Evolutionary conservation across 2,888 invertebrate species (phyloP), one percentile per base, ranked within the genome.

Genomic region (Pandemis cinnamomeana): DNA sequence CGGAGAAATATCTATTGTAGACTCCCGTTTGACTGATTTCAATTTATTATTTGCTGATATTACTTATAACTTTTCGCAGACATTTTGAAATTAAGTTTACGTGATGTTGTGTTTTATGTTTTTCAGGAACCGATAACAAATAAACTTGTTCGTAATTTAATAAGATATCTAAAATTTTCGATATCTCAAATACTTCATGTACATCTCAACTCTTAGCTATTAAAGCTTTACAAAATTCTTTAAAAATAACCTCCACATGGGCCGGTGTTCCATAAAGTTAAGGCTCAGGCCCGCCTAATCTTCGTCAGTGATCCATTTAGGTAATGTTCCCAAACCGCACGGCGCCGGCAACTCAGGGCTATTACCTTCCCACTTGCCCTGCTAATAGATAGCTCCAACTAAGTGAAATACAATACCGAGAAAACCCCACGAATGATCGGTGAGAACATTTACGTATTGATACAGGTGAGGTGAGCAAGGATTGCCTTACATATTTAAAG

Each of bases 291-390:
- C 67, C 55, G 55, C 51, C 76, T 85, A 84, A 87, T 84, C 83
- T 82, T 78, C 77, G 77, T 80, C 79, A 78, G 82, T 81, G 83
- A 86, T 87, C 84, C 85, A 89, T 90, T 90, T 88, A 85, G 84
- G 86, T 88, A 88, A 90, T 86, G 83, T 86, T 84, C 84, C 80
- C 82, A 79, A 83, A 84, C 87, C 87, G 81, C 87, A 84, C 77
- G 77, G 83, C 80, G 79, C 80, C 80, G 80, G 80, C 74, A 78
- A 78, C 75, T 71, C 78, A 76, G 53, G 77, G 72, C 82, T 83
- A 86, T 87, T 87, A 86, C 71, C 46, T 64, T 5, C 83, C 79
- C 83, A 82, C 81, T 84, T 80, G 80, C 78, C 80, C 81, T 77
- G 79, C 80, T 87, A 87, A 89, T 88, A 87, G 84, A 82, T 82